Percentiles rank a stretch among this genome's conserved stretches.
phyloP scores from a whole-genome alignment of 2,888 invertebrate species.

The Cheilosia impressa region DNA sequence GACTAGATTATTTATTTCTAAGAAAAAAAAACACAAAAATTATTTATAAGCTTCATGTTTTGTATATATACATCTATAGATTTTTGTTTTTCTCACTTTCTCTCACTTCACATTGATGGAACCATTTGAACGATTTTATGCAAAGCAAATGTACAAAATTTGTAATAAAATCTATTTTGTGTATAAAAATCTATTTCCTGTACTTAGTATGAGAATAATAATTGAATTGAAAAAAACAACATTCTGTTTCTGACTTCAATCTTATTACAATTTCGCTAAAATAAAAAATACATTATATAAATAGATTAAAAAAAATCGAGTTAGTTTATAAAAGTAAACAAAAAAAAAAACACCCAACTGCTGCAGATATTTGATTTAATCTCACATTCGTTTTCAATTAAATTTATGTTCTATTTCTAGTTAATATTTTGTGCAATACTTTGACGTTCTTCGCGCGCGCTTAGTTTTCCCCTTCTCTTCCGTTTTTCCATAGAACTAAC shows the following conservation, averaged over 20 bases:
- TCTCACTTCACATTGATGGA: slow-evolving; percentile 67
- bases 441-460: slow-evolving; percentile 46
- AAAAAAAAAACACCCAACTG: slow-evolving; percentile 42
- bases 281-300: slow-evolving; percentile 33
- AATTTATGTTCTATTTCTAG: background rate
- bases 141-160: slow-evolving; percentile 64
- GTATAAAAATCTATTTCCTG: slow-evolving; percentile 73
- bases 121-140: slow-evolving; percentile 53
- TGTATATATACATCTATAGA: slow-evolving; percentile 42
- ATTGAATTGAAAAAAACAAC: slow-evolving; percentile 38
- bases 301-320: slow-evolving; percentile 26
- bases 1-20: slow-evolving; percentile 74
- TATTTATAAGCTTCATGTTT: slow-evolving; percentile 59
- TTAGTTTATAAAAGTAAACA: slow-evolving; percentile 1
- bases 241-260: slow-evolving; percentile 39
- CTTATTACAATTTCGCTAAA: slow-evolving; percentile 66
- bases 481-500: slow-evolving; percentile 34
- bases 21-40: slow-evolving; percentile 50
- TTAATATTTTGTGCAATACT: slow-evolving; percentile 46
- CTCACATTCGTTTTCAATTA: slow-evolving; percentile 37
- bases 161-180: slow-evolving; percentile 69
- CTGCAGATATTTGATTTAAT: slow-evolving; percentile 71
- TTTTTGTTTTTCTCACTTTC: slow-evolving; percentile 14
- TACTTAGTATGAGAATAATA: slow-evolving; percentile 68
- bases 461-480: slow-evolving; percentile 34